Percentiles rank a stretch among this genome's conserved stretches.
Conservation (phyloP, 2,888 invertebrate species). For the Norana najaformis region DNA sequence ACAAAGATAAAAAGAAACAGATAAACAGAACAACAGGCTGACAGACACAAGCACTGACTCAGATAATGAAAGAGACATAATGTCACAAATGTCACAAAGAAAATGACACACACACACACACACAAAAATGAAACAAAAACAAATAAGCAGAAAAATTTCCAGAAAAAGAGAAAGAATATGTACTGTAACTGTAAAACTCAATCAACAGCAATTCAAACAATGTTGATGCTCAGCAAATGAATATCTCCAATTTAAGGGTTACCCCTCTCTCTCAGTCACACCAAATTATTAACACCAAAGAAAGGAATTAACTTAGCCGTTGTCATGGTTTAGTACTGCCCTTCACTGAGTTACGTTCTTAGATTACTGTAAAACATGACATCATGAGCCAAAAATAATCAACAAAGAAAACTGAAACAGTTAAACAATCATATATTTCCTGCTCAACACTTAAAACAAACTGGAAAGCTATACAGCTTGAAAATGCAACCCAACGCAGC, state of each 20-base stretch:
- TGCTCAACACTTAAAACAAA: too few species aligned
- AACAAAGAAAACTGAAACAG: neutral
- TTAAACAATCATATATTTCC: too few species aligned
- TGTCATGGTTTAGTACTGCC: neutral
- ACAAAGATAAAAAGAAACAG: neutral
- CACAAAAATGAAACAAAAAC: neutral
- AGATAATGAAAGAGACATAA: neutral
- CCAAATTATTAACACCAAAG: neutral
- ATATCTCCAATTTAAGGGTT: neutral
- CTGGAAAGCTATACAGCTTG: too few species aligned
- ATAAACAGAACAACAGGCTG: neutral
- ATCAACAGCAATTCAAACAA: neutral
- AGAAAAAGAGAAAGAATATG: neutral
- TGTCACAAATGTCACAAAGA: too few species aligned
- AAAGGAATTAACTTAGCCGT: neutral
- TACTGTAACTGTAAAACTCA: too few species aligned
- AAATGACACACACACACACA: neutral
- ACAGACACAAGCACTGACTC: neutral
- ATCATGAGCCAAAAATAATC: neutral
- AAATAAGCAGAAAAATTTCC: neutral
- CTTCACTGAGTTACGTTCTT: neutral
- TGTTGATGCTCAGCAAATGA: neutral
- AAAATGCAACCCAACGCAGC: neutral
- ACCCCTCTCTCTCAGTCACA: neutral
- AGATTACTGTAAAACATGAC: neutral